Evolutionary conservation across 1,140 invertebrate species (phyloP).

Genomic region (Hylyphantes graminicola): DNA sequence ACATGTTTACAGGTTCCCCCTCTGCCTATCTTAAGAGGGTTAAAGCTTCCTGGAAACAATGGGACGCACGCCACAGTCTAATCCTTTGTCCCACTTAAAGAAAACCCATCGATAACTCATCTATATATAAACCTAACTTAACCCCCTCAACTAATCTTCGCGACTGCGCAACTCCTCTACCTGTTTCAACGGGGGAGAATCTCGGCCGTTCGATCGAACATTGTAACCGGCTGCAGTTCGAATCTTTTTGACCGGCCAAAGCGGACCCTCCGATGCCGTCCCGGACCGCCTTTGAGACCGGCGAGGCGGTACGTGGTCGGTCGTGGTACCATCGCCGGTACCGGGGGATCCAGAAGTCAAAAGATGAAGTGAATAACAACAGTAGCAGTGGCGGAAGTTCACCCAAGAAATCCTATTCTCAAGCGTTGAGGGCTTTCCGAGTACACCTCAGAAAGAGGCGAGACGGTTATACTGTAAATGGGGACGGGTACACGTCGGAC

Average conservation of each 20-base stretch:
- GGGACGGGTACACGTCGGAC: conserved; percentile 33
- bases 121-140: conserved; percentile 20
- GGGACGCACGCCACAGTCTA: background rate
- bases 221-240: background rate
- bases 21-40: too few relatives aligned
- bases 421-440: conserved; percentile 24
- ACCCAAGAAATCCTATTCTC: conserved; percentile 32
- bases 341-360: background rate
- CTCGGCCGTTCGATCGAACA: conserved; percentile 6
- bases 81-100: conserved; percentile 23
- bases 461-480: conserved; percentile 34
- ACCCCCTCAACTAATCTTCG: background rate
- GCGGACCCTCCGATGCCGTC: conserved; percentile 14
- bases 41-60: too few relatives aligned
- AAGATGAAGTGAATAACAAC: background rate
- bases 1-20: too few relatives aligned
- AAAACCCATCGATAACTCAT: conserved; percentile 12
- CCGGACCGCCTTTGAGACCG: background rate
- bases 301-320: background rate
- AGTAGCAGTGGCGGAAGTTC: background rate
- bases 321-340: background rate
- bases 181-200: background rate
- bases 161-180: conserved; percentile 6
- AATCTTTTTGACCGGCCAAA: background rate
- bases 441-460: conserved; percentile 34